A percentile compares a stretch with the other conserved stretches of the same genome.
Conservation (phyloP, 2,797 vertebrate genomes). For the Tinamus major region DNA sequence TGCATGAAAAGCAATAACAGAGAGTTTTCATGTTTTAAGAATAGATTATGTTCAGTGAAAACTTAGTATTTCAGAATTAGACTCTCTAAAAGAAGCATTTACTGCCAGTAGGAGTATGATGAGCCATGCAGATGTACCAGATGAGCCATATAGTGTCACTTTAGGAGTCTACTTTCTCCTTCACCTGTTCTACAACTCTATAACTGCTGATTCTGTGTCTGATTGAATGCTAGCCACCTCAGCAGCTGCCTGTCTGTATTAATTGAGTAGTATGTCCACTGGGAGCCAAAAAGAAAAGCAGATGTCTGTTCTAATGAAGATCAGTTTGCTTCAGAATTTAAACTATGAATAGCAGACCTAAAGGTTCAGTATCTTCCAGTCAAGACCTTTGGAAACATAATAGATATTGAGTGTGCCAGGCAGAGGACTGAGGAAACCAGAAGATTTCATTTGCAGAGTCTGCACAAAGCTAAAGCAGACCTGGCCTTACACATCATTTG, state of each 20-base stretch:
- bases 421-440: background rate
- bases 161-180: background rate
- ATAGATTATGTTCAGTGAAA: background rate
- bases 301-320: conserved; percentile 23
- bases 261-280: background rate
- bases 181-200: background rate
- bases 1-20: background rate
- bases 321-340: conserved; percentile 10
- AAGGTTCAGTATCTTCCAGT: conserved; percentile 5
- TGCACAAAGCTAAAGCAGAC: background rate
- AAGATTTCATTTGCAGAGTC: background rate
- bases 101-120: background rate
- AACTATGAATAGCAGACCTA: background rate
- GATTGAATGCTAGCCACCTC: background rate
- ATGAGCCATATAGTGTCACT: background rate
- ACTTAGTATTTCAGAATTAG: background rate
- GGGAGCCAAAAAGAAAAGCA: conserved; percentile 13
- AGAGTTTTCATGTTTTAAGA: background rate
- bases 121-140: background rate
- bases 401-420: background rate
- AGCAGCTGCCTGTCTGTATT: conserved; percentile 18
- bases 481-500: background rate
- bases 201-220: background rate
- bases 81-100: background rate
- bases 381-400: background rate